Conservation (phyloP, 2,888 invertebrate species). For the Lasioglossum pauxillum region DNA sequence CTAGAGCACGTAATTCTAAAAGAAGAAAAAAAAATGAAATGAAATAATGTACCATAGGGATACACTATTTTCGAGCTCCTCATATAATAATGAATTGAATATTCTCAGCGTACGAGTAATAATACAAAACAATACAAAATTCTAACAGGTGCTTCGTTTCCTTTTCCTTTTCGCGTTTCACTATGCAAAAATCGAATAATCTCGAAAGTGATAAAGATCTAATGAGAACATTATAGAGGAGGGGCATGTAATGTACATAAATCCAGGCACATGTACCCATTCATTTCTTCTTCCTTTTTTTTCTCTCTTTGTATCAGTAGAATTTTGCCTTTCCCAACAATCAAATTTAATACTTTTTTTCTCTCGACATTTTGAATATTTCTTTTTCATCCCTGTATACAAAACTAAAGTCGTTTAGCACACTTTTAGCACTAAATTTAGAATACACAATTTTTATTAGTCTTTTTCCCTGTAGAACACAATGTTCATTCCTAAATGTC, state of each 20-base stretch:
- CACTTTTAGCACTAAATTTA: slow-evolving; percentile 82
- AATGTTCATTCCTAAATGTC: slow-evolving; percentile 82
- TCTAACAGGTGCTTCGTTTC: slow-evolving; percentile 61
- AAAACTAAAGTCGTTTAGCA: slow-evolving; percentile 83
- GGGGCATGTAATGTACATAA: slow-evolving; percentile 68
- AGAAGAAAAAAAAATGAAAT: not conserved
- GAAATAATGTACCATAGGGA: slow-evolving; percentile 70
- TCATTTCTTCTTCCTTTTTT: slow-evolving; percentile 18
- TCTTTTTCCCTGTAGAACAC: slow-evolving; percentile 82
- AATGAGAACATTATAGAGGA: slow-evolving; percentile 68
- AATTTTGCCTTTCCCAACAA: slow-evolving; percentile 73
- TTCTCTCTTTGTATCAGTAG: slow-evolving; percentile 53
- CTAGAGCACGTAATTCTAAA: slow-evolving; percentile 48
- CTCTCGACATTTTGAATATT: slow-evolving; percentile 74
- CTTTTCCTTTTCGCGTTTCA: slow-evolving; percentile 28
- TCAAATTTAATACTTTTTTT: slow-evolving; percentile 80
- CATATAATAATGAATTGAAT: slow-evolving; percentile 69
- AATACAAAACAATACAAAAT: slow-evolving; percentile 74
- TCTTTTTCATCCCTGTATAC: slow-evolving; percentile 76
- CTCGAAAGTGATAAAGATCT: slow-evolving; percentile 59
- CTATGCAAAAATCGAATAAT: slow-evolving; percentile 61
- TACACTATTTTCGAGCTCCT: slow-evolving; percentile 70
- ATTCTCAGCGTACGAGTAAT: slow-evolving; percentile 75
- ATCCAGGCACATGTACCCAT: slow-evolving; percentile 72
- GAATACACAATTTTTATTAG: slow-evolving; percentile 80